phyloP scores from a whole-genome alignment of 1,140 invertebrate genomes.

The Ctenoplectra terminalis region DNA sequence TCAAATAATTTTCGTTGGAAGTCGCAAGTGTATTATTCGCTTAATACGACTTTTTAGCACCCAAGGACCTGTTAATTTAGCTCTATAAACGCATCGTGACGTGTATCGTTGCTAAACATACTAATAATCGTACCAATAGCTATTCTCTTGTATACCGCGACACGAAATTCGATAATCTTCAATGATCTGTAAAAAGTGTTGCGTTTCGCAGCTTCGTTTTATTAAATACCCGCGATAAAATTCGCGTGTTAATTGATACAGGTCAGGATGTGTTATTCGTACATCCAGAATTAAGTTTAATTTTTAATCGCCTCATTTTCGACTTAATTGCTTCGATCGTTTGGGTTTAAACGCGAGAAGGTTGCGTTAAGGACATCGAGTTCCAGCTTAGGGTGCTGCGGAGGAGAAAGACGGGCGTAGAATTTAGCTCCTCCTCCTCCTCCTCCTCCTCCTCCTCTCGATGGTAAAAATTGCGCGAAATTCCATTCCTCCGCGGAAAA shows the following conservation, averaged over 20 bases:
- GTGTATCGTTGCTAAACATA: background rate
- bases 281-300: background rate
- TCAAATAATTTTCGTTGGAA: background rate
- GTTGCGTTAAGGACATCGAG: conserved; percentile 27
- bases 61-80: background rate
- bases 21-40: background rate
- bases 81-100: background rate
- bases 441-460: background rate
- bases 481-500: conserved; percentile 41
- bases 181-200: too few relatives aligned
- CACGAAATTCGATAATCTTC: too few relatives aligned
- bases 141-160: background rate
- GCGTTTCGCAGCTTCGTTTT: too few relatives aligned
- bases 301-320: conserved; percentile 23
- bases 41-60: background rate
- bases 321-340: background rate
- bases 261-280: too few relatives aligned
- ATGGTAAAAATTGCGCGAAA: conserved; percentile 43
- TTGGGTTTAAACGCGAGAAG: background rate
- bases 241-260: background rate
- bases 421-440: too few relatives aligned
- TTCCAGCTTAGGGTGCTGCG: background rate
- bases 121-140: background rate
- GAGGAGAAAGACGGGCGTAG: background rate
- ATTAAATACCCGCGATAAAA: too few relatives aligned